phyloP scores from a whole-genome alignment of 2,113 vertebrate genomes.

The Alouatta palliata region DNA sequence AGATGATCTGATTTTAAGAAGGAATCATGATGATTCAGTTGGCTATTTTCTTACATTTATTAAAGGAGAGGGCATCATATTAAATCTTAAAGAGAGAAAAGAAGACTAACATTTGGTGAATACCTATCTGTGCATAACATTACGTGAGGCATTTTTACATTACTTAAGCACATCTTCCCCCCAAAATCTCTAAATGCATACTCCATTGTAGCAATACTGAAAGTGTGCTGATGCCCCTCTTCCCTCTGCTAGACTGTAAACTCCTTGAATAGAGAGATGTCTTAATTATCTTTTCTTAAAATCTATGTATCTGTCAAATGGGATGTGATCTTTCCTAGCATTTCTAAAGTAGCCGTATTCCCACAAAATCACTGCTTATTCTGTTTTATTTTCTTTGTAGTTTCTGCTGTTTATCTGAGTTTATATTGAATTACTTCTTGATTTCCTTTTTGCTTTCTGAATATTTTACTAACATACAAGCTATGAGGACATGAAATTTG shows the following conservation, averaged over 20 bases:
- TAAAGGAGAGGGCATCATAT: not conserved
- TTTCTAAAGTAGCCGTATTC: not conserved
- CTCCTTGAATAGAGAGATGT: not conserved
- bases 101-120: not conserved
- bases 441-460: conserved; percentile 14
- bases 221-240: not conserved
- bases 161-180: not conserved
- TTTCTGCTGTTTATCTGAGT: not conserved
- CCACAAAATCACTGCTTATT: not conserved
- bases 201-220: not conserved
- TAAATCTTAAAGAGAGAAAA: not conserved
- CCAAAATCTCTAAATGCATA: not conserved
- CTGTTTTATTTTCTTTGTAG: not conserved
- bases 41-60: not conserved
- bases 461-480: conserved; percentile 13
- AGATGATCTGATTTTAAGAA: not conserved
- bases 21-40: not conserved
- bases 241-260: not conserved
- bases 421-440: not conserved
- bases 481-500: not conserved
- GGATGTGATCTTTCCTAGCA: not conserved
- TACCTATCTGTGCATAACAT: not conserved
- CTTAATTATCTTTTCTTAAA: not conserved
- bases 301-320: not conserved
- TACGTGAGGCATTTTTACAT: not conserved